phyloP scores from a whole-genome alignment of 2,888 invertebrate genomes.

The Agrotis clavis region DNA sequence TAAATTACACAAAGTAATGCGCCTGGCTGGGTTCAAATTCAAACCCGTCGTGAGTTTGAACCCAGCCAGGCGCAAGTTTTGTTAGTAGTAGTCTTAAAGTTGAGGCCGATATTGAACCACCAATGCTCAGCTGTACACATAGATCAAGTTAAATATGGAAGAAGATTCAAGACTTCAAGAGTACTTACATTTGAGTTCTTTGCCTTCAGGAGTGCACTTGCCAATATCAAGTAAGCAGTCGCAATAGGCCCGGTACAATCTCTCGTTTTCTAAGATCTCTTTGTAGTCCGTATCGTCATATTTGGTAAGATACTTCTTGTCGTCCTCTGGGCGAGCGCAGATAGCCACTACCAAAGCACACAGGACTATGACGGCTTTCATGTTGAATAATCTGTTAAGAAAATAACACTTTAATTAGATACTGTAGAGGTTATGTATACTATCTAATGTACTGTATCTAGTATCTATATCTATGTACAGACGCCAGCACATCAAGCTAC shows the following conservation, averaged over 20 bases:
- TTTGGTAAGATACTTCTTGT: constrained; percentile 79
- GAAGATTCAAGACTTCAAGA: not conserved
- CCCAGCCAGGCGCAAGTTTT: too few species aligned
- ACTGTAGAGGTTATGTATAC: too few species aligned
- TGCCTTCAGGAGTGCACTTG: constrained; percentile 92
- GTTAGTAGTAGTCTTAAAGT: too few species aligned
- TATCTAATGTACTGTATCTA: too few species aligned
- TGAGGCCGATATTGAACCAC: too few species aligned
- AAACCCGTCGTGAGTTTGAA: too few species aligned
- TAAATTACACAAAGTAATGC: too few species aligned
- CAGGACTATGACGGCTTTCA: constrained; percentile 71
- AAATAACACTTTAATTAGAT: not conserved
- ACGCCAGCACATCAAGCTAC: too few species aligned
- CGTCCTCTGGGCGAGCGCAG: constrained; percentile 60
- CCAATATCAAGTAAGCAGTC: constrained; percentile 92
- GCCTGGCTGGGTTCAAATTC: too few species aligned
- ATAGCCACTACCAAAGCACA: constrained; percentile 72
- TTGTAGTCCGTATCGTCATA: constrained; percentile 82
- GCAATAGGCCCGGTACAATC: constrained; percentile 92
- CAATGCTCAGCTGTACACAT: too few species aligned
- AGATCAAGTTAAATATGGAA: not conserved
- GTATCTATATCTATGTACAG: too few species aligned
- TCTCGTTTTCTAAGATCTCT: constrained; percentile 92
- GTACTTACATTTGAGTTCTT: constrained; percentile 92
- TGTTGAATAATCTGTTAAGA: constrained; percentile 56